phyloP scores from a whole-genome alignment of 2,888 invertebrate species.

The Agrotis exclamationis region DNA sequence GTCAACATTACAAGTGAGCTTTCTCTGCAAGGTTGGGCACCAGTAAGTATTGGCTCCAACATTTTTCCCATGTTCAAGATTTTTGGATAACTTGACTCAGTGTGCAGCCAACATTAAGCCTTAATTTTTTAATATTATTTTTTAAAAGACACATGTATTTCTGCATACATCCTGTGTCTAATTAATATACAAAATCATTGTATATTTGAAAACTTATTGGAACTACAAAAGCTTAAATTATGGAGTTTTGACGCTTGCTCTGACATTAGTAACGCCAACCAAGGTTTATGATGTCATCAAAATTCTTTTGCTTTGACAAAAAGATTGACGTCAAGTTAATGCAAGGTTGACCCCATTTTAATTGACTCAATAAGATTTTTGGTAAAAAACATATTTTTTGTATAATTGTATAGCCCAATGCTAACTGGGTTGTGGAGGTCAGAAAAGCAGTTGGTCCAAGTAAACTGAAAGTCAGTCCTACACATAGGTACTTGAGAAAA shows the following conservation, averaged over 20 bases:
- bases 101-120: constrained; percentile 50
- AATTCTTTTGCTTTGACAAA: constrained; percentile 25
- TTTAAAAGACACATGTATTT: constrained; percentile 37
- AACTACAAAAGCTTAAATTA: constrained; percentile 57
- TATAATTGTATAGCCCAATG: no score
- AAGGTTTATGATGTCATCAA: constrained; percentile 71
- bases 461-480: no score
- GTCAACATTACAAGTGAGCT: constrained; percentile 43
- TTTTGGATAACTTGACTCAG: constrained; percentile 46
- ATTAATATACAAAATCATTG: constrained; percentile 44
- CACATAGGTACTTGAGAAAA: no score
- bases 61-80: constrained; percentile 12
- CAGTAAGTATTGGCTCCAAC: constrained; percentile 23
- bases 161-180: constrained; percentile 49
- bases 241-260: constrained; percentile 48
- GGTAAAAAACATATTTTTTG: no score
- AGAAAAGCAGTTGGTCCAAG: no score
- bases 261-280: constrained; percentile 79
- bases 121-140: constrained; percentile 19
- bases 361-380: no score
- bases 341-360: not conserved
- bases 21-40: constrained; percentile 36
- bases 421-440: no score
- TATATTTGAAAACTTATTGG: constrained; percentile 52
- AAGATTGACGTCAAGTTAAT: not conserved